Conservation (phyloP, 2,888 invertebrate species). For the Apodemia hepburni region DNA sequence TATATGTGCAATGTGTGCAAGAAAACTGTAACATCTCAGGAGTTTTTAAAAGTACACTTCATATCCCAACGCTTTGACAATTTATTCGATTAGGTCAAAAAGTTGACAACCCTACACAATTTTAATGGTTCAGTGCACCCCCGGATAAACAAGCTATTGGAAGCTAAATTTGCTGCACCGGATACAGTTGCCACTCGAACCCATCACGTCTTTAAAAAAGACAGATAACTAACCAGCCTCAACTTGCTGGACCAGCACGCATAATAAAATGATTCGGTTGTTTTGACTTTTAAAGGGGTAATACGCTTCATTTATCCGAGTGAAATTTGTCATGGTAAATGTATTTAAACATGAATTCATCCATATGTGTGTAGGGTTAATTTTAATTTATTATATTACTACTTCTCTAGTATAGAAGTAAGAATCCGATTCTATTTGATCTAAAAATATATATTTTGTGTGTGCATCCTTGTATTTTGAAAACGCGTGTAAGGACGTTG, state of each 20-base stretch:
- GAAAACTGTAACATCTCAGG: not conserved
- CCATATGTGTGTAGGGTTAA: not conserved
- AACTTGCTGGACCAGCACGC: not conserved
- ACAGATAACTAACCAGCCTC: slow-evolving; percentile 5
- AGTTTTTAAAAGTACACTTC: not conserved
- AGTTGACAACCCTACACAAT: not conserved
- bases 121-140: slow-evolving; percentile 77
- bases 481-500: no score
- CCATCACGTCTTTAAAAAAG: slow-evolving; percentile 40
- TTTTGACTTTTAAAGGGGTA: not conserved
- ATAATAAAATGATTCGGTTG: not conserved
- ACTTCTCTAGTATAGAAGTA: no score
- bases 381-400: not conserved
- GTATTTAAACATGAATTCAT: not conserved
- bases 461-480: no score
- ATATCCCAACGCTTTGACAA: not conserved
- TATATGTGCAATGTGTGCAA: not conserved
- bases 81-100: not conserved
- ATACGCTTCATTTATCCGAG: not conserved
- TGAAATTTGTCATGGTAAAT: not conserved
- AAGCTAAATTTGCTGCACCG: slow-evolving; percentile 76
- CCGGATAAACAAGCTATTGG: slow-evolving; percentile 74
- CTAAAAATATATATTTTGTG: no score
- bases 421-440: no score
- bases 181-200: slow-evolving; percentile 74